A percentile compares a stretch with the other conserved stretches of the same genome.
phyloP scores from a whole-genome alignment of 2,888 invertebrate genomes.

The Spodoptera picta region DNA sequence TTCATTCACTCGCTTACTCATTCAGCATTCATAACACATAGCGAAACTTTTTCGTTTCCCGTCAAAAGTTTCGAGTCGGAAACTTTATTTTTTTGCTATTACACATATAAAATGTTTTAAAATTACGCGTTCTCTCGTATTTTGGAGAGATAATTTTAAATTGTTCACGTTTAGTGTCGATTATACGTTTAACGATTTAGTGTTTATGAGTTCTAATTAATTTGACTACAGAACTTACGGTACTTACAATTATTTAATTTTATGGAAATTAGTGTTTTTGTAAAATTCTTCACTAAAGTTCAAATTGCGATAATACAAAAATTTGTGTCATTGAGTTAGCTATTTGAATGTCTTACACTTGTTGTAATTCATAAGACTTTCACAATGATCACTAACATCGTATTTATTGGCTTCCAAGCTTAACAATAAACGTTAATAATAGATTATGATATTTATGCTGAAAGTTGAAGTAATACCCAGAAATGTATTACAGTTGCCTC shows the following conservation, averaged over 20 bases:
- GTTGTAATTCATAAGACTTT: too few species aligned
- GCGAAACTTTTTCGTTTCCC: conserved; percentile 51
- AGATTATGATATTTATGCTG: neutral
- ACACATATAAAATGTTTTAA: conserved; percentile 12
- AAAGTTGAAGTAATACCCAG: conserved; percentile 6
- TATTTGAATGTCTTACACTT: too few species aligned
- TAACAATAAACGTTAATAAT: too few species aligned
- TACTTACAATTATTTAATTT: too few species aligned
- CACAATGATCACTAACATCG: too few species aligned
- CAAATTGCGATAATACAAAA: too few species aligned
- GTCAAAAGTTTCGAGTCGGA: conserved; percentile 31
- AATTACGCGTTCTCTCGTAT: conserved; percentile 14
- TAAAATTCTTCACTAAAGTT: too few species aligned
- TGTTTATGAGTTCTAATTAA: neutral
- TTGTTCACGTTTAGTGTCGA: neutral
- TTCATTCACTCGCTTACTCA: conserved; percentile 38
- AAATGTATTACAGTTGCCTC: conserved; percentile 14
- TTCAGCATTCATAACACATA: conserved; percentile 51
- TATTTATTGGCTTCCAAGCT: too few species aligned
- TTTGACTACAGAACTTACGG: too few species aligned
- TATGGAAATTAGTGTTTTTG: too few species aligned
- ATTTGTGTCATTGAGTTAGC: too few species aligned
- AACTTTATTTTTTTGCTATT: conserved; percentile 29
- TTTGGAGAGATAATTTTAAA: conserved; percentile 4
- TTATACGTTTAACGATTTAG: neutral